Percentiles rank a stretch among this genome's conserved stretches.
phyloP scores from a whole-genome alignment of 2,113 vertebrate genomes.

The Galbula dea region DNA sequence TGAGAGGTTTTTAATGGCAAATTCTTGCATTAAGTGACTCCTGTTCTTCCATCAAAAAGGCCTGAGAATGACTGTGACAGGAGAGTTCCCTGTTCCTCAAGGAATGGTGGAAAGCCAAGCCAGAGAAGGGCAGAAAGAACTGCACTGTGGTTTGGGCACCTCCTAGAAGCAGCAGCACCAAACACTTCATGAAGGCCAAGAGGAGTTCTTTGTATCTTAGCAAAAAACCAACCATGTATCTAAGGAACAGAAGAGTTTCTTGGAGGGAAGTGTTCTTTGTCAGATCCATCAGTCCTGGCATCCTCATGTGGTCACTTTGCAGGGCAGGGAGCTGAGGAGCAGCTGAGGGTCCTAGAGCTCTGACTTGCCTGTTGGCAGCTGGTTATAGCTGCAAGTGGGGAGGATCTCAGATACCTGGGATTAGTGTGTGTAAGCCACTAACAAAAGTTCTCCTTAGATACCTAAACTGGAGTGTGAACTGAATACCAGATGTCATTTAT shows the following conservation, averaged over 20 bases:
- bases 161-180: not conserved
- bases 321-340: not conserved
- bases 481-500: constrained; percentile 3
- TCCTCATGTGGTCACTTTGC: accelerated
- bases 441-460: constrained; percentile 43
- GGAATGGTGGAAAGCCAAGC: not conserved
- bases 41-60: not conserved
- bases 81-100: not conserved
- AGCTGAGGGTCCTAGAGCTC: constrained; percentile 48
- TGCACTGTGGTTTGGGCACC: not conserved
- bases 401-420: not conserved
- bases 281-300: accelerated
- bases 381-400: not conserved
- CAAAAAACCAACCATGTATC: not conserved
- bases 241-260: not conserved
- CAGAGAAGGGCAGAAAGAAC: not conserved
- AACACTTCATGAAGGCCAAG: not conserved
- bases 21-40: not conserved
- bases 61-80: not conserved
- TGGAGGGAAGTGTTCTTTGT: not conserved
- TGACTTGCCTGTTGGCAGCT: constrained; percentile 60
- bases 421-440: constrained; percentile 65
- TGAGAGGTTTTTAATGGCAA: accelerated
- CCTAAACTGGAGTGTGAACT: constrained; percentile 36
- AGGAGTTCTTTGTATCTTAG: not conserved